A percentile compares a stretch with the other conserved stretches of the same genome.
Conservation (phyloP, 2,888 invertebrate species). For the Adela reaumurella region DNA sequence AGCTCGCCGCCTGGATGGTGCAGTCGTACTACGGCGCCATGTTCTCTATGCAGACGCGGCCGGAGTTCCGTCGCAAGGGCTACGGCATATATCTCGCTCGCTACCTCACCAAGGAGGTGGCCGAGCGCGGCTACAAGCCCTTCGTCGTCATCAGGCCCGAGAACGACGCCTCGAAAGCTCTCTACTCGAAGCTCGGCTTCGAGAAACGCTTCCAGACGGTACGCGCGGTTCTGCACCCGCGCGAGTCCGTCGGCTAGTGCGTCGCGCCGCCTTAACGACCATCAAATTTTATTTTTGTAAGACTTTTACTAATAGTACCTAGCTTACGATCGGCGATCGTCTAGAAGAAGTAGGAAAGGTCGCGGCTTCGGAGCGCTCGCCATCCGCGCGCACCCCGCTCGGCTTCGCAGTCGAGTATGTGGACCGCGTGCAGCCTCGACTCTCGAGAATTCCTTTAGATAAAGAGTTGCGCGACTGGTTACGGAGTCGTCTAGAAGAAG, state of each 20-base stretch:
- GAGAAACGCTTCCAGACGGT: constrained; percentile 76
- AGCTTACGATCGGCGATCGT: constrained; percentile 54
- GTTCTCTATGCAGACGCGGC: constrained; percentile 88
- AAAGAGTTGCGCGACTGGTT: too few relatives aligned
- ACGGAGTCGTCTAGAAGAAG: constrained; percentile 20
- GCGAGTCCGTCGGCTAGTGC: constrained; percentile 22
- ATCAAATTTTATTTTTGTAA: constrained; percentile 58
- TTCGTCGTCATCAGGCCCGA: constrained; percentile 83
- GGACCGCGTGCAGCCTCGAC: background rate
- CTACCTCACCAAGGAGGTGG: constrained; percentile 62
- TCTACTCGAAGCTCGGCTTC: constrained; percentile 81
- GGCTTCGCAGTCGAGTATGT: background rate
- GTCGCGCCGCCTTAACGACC: constrained; percentile 23
- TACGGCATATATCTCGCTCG: constrained; percentile 73
- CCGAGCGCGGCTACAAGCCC: constrained; percentile 73
- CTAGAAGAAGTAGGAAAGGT: background rate
- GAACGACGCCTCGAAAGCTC: constrained; percentile 80
- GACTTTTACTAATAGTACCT: constrained; percentile 48
- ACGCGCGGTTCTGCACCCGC: constrained; percentile 68
- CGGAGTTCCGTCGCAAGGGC: constrained; percentile 70
- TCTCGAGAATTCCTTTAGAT: too few relatives aligned
- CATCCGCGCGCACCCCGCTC: background rate
- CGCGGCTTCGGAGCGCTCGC: background rate
- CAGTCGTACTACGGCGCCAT: constrained; percentile 88
- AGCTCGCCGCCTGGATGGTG: constrained; percentile 86